Evolutionary conservation across 2,888 invertebrate genomes (phyloP), one percentile per base, ranked within the genome.

Genomic region (Lasioglossum malachurum): DNA sequence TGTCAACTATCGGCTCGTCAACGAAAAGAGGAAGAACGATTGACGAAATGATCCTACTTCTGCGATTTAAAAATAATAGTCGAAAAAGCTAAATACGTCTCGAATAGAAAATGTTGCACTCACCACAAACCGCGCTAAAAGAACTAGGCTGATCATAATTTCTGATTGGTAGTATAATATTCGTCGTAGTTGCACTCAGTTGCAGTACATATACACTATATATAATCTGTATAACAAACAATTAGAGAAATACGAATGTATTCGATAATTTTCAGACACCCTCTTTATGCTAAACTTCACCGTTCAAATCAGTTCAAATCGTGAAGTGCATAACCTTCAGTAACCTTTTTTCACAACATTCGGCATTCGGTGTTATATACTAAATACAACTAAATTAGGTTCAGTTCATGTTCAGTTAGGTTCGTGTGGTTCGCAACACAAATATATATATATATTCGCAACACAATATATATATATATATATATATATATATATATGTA

Each of bases 21-120:
- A 35, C 35, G 38, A 60, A 71, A 46, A 80, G 16, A 67, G 31
- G 35, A 69, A 38, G 19, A 80, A 81, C 31, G 44, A 69, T 53
- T 41, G 41, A 76, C 57, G 60, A n/a, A 41, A 31, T 76, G 60
- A 44, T 76, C 27, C 31, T 31, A 64, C 27, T 60, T 60, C 27
- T n/a, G 27, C 27, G 14, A 27, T 60, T 27, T 64, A 31, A 7
- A 31, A 64, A 64, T 64, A 64, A 64, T 64, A 64, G 16, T 16
- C 19, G 64, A 64, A 64, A 19, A 64, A 64, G 64, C 31, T 64
- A 53, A 16, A 46, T 23, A 31, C 8, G 64, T 31, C 64, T 31
- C 31, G 64, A 64, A 19, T 31, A 31, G 16, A 19, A n/a, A 69
- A 38, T 12, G 38, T 35, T 67, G 67, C 67, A 67, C 19, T 0